Base-by-base conservation (phyloP, 2,797 vertebrate species). In the Poeciliopsis presidionis region DNA sequence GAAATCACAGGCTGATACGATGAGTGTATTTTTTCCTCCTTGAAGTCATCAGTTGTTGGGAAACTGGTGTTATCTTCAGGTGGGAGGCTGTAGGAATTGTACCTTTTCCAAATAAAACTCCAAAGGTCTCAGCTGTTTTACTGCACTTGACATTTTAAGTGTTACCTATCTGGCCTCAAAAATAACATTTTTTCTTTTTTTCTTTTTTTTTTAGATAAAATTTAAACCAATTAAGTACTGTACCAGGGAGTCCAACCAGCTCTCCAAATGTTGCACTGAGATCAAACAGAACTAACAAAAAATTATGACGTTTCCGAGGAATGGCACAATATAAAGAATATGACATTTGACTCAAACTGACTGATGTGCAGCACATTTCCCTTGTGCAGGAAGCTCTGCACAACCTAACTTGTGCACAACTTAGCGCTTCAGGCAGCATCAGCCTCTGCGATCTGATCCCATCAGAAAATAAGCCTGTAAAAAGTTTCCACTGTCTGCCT, bases 401-500 rank as follows among this genome's bases (percentile, higher is more conserved):
- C 83, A 92, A 67, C 82, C 81, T 82, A 82, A 87, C 88, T 70
- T 89, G 86, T 51, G 70, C 80, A 87, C 53, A 7, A 81, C 84
- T 65, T 36, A 7, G 33, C 13, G 25, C 72, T 83, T 59, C 33
- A 33, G 16, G 11, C 81, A 84, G 82, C 77, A 77, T 74, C 36
- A 79, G 74, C 72, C 78, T 73, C 84, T 80, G 86, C 84, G 87
- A 91, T 86, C 85, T 72, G 81, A 86, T 83, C 82, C 57, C 53
- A 39, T 79, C 87, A 85, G 80, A 90, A 79, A 82, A 81, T 86
- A 85, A 89, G 75, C 73, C 81, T 33, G 76, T 71, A 78, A 65
- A 84, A 88, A 73, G 77, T 88, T 93, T 92, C 89, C 88, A 88
- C 84, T 84, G 81, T 80, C 83, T 77, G 76, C 57, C 41, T 88